Percentiles rank a stretch among this genome's conserved stretches.
Conservation (phyloP, 1,140 invertebrate species). For the Elysia chlorotica region DNA sequence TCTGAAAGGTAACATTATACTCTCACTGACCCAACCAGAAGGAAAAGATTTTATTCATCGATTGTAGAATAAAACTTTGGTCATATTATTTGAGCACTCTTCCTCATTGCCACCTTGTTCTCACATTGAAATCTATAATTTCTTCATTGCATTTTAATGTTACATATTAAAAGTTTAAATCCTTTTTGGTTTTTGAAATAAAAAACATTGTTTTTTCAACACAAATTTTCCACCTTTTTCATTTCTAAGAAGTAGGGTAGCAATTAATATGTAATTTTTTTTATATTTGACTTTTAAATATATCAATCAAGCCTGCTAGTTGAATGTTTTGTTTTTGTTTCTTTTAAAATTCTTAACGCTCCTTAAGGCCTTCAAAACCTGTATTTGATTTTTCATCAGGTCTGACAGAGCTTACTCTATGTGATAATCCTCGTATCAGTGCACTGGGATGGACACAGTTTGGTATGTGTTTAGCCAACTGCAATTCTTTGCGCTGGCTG, state of each 20-base stretch:
- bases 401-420: slow-evolving; percentile 44
- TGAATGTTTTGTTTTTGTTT: not conserved
- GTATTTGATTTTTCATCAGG: no score
- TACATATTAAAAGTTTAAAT: no score
- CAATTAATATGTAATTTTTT: not conserved
- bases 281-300: not conserved
- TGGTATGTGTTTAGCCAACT: slow-evolving; percentile 42
- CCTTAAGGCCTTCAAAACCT: no score
- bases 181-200: no score
- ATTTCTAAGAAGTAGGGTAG: not conserved
- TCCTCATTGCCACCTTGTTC: no score
- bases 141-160: no score
- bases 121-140: no score
- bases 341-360: not conserved
- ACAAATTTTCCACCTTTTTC: not conserved
- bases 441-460: slow-evolving; percentile 45
- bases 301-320: not conserved
- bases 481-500: slow-evolving; percentile 34
- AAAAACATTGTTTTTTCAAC: not conserved
- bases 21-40: no score
- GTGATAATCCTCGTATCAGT: slow-evolving; percentile 45
- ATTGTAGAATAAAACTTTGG: no score
- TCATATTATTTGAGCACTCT: no score
- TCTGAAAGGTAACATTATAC: no score
- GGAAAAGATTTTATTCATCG: no score